Evolutionary conservation across 1,140 invertebrate species (phyloP), one percentile per base, ranked within the genome.

Genomic region (Papilio glaucus): DNA sequence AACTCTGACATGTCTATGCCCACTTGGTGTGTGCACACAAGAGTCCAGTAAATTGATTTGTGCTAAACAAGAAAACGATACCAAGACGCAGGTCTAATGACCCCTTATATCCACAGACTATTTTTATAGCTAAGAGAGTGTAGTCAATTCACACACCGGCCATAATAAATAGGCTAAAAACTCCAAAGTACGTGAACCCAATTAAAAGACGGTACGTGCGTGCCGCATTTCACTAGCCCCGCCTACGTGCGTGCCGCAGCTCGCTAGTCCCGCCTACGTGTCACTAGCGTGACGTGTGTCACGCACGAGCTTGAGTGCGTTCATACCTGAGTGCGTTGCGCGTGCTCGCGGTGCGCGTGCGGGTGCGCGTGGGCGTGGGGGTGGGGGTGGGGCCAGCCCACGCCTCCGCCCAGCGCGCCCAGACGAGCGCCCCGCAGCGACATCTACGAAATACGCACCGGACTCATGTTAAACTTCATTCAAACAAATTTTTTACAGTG

Each of bases 361-460:
- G 62, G 6, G 60, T 70, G 73, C 60, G 70, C 29, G 45, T 69
- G 49, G n/a, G 60, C 38, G 53, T 60, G 71, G 2, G 63, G 39
- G 73, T 71, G 77, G 13, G 73, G 45, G 29, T 33, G 29, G 29
- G 83, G 77, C 87, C 89, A 91, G 41, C 80, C 86, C 72, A 82
- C 82, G 69, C 80, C 79, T 39, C 83, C 85, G 67, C 85, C 84
- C 24, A 89, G 79, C 42, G 86, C 86, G 71, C 82, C 76, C 18
- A 89, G 77, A n/a, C 89, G 83, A 0, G 87, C 85, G 74, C 86
- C 85, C n/a, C 87, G 85, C 10, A 87, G 79, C 7, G 88, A 90
- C 89, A 93, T 91, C 88, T 89, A 41, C 4, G 12, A 13, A 41
- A 45, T 15, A 45, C 42, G 6, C 42, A 15, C 7, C 42, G 42